Evolutionary conservation across 1,140 invertebrate species (phyloP).

Genomic region (Brachionus plicatilis): DNA sequence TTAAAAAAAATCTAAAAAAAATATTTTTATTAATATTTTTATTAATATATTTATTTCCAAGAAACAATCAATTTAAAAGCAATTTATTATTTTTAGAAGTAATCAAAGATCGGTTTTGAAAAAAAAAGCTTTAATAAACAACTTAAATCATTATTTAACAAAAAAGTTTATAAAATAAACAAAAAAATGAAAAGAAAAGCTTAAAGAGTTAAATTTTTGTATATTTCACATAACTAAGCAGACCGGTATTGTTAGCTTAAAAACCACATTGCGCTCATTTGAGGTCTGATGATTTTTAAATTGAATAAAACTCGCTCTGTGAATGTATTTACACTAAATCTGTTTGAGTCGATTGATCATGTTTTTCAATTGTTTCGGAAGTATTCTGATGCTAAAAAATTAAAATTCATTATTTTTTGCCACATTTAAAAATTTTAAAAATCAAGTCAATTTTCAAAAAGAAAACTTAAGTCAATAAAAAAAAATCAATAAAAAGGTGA

Average conservation of each 20-base stretch:
- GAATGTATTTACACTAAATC: not conserved
- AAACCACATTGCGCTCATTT: conserved; percentile 15
- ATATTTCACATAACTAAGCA: not conserved
- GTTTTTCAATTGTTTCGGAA: not conserved
- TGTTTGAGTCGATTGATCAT: conserved; percentile 26
- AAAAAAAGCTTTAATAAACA: not conserved
- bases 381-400: not conserved
- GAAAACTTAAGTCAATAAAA: not conserved
- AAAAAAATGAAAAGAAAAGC: not conserved
- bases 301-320: not conserved
- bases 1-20: not conserved
- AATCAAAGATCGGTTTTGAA: conserved; percentile 15
- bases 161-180: not conserved
- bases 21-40: not conserved
- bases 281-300: conserved; percentile 35
- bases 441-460: no score
- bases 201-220: not conserved
- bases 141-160: not conserved
- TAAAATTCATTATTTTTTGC: not conserved
- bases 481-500: not conserved
- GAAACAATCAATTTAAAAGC: not conserved
- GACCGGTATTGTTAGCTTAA: conserved; percentile 19
- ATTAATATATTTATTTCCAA: not conserved
- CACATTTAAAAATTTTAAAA: not conserved
- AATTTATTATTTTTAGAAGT: not conserved